phyloP scores from a whole-genome alignment of 64 coral and sea anemone species.

The Porites lutea region DNA sequence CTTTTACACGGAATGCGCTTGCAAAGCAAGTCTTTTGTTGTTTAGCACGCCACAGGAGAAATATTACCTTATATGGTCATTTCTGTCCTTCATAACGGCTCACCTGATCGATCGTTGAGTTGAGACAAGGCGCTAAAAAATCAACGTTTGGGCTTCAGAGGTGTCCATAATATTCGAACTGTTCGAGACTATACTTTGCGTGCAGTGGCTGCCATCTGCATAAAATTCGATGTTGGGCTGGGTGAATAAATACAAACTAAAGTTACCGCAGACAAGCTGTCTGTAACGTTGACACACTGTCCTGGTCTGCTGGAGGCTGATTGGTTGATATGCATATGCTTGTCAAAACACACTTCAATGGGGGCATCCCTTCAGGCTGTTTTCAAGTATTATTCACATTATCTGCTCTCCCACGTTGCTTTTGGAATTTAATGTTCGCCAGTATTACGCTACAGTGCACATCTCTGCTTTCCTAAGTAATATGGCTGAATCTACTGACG shows the following conservation, averaged over 20 bases:
- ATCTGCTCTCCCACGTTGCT: neutral
- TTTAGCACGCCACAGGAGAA: neutral
- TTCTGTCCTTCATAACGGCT: neutral
- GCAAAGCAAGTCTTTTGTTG: neutral
- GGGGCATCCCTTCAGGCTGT: constrained; percentile 16
- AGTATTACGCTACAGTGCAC: neutral
- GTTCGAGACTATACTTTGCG: neutral
- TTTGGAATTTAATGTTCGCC: neutral
- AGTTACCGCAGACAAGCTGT: neutral
- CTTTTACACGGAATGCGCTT: constrained; percentile 8
- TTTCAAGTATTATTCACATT: neutral
- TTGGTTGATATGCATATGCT: constrained; percentile 3
- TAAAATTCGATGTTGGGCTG: neutral
- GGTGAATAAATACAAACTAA: constrained; percentile 26
- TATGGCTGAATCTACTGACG: neutral
- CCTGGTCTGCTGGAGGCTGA: neutral
- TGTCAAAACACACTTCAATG: neutral
- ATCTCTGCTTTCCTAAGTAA: neutral
- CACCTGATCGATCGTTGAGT: neutral
- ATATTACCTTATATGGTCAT: constrained; percentile 53
- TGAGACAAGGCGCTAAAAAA: neutral
- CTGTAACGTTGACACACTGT: neutral
- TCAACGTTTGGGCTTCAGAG: neutral
- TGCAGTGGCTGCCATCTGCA: constrained; percentile 9
- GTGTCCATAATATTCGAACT: neutral